Evolutionary conservation across 2,888 invertebrate species (phyloP).

Genomic region (Cylindroiulus punctatus): DNA sequence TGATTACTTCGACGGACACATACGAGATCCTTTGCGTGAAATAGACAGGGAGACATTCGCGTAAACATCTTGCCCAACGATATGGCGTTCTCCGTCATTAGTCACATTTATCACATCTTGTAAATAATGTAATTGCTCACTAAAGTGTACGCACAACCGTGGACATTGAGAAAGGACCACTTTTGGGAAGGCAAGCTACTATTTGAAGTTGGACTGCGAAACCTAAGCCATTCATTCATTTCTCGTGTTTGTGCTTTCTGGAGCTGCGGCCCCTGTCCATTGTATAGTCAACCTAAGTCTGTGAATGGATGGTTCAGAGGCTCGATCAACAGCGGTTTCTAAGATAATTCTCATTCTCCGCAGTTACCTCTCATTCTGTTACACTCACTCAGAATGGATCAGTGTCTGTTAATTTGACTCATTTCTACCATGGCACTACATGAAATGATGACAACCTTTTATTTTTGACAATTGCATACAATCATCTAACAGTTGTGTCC

Average conservation of each 20-base stretch:
- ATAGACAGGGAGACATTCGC: constrained; percentile 57
- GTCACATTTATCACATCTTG: constrained; percentile 34
- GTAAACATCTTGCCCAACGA: constrained; percentile 44
- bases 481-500: no score
- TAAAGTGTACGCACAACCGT: constrained; percentile 1
- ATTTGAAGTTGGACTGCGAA: background rate
- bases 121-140: constrained; percentile 34
- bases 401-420: background rate
- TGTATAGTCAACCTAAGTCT: background rate
- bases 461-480: background rate
- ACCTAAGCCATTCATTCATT: background rate
- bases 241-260: background rate
- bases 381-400: background rate
- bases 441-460: background rate
- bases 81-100: constrained; percentile 3
- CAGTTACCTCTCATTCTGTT: constrained; percentile 4
- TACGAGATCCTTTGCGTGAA: constrained; percentile 54
- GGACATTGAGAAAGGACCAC: background rate
- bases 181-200: background rate
- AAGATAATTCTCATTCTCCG: background rate
- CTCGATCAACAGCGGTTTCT: constrained; percentile 7
- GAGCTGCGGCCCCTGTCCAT: background rate
- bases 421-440: background rate
- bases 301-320: background rate
- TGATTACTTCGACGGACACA: constrained; percentile 58